A percentile compares a stretch with the other conserved stretches of the same genome.
Evolutionary conservation across 1,140 invertebrate species (phyloP).

Genomic region (Scaptodrosophila lebanonensis): DNA sequence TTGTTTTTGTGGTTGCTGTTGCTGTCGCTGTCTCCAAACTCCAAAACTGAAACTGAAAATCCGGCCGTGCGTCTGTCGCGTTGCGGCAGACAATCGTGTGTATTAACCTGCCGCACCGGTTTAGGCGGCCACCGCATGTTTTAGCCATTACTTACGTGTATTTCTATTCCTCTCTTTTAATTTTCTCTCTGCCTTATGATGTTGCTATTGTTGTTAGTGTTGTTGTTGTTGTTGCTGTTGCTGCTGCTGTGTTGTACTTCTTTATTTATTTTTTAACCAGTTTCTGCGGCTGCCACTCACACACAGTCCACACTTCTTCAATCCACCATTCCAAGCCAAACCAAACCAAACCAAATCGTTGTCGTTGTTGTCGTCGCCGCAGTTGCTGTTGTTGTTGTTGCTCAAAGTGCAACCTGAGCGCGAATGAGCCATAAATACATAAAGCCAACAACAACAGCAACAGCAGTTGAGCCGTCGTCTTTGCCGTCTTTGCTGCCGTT

Average conservation of each 20-base stretch:
- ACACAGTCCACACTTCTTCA: not conserved
- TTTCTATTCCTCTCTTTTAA: slow-evolving; percentile 76
- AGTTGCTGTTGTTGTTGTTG: slow-evolving; percentile 37
- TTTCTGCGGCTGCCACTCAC: slow-evolving; percentile 26
- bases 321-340: not conserved
- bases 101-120: slow-evolving; percentile 73
- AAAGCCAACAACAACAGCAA: slow-evolving; percentile 20
- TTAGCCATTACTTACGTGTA: slow-evolving; percentile 53
- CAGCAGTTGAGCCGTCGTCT: slow-evolving; percentile 14
- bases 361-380: too few species aligned
- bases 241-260: slow-evolving; percentile 69
- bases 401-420: slow-evolving; percentile 68
- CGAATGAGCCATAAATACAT: slow-evolving; percentile 73
- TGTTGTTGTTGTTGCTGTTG: slow-evolving; percentile 29
- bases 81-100: slow-evolving; percentile 29
- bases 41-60: too few species aligned
- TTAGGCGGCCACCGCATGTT: slow-evolving; percentile 60
- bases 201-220: slow-evolving; percentile 29
- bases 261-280: slow-evolving; percentile 76
- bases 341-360: not conserved
- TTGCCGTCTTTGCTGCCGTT: slow-evolving; percentile 32
- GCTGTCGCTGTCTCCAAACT: not conserved
- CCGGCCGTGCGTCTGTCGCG: not conserved
- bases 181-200: slow-evolving; percentile 63
- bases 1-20: not conserved